These are phyloP conservation scores for Crocidura indochinensis DNA, from an alignment of 2,797 vertebrate species.

Conservation along the genomic window DNA sequence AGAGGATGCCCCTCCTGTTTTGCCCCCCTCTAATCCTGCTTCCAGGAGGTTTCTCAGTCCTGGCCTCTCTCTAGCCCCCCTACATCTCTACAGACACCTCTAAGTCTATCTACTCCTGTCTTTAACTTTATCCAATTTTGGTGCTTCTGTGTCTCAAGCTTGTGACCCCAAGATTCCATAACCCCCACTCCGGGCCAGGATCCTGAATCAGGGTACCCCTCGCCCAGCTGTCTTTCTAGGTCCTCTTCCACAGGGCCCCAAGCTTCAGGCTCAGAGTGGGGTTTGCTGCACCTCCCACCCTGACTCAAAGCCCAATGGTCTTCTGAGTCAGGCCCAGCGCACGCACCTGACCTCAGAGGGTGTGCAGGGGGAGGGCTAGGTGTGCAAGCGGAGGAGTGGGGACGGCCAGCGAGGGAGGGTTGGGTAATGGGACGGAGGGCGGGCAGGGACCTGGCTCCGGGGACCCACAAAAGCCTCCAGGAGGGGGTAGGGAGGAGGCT, in stretches of 20 bases:
- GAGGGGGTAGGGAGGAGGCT: constrained; percentile 74
- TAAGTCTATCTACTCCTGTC: constrained; percentile 14
- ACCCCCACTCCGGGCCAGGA: no score
- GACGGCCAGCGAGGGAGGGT: constrained; percentile 56
- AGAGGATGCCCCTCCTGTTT: not conserved
- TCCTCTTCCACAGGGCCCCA: not conserved
- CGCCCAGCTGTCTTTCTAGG: not conserved
- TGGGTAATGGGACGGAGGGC: constrained; percentile 1
- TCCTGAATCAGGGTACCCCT: not conserved
- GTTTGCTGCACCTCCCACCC: not conserved
- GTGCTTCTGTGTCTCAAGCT: not conserved
- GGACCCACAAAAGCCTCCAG: constrained; percentile 42
- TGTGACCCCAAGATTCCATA: not conserved
- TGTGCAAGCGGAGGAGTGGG: constrained; percentile 30
- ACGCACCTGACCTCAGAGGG: not conserved
- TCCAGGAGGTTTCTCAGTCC: not conserved
- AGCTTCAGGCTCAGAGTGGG: not conserved
- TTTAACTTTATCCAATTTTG: constrained; percentile 29
- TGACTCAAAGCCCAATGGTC: constrained; percentile 69
- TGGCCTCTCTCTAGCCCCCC: not conserved
- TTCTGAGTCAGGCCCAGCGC: constrained; percentile 61
- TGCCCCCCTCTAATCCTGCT: not conserved
- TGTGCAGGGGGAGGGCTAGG: not conserved
- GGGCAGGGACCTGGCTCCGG: not conserved
- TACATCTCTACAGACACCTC: not conserved